Percentiles rank a stretch among this genome's conserved stretches.
Conservation (phyloP, 2,797 vertebrate genomes). For the Tapera naevia region DNA sequence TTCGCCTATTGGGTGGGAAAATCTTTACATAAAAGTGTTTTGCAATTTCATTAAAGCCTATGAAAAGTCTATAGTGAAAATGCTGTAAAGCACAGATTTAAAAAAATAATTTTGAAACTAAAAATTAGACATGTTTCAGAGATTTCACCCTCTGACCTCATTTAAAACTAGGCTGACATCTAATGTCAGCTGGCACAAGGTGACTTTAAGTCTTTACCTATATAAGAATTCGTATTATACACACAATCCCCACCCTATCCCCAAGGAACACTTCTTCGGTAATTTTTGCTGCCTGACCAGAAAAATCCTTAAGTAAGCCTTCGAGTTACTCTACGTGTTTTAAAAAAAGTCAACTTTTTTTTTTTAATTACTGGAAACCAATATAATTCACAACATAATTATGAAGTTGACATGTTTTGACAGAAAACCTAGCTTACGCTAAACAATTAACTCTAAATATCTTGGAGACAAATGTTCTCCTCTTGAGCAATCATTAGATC, state of each 20-base stretch:
- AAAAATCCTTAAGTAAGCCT: neutral
- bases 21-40: neutral
- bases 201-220: neutral
- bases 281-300: neutral
- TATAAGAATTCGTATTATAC: neutral
- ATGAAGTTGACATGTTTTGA: neutral
- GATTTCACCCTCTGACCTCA: neutral
- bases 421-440: neutral
- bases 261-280: neutral
- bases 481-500: neutral
- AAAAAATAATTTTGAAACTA: neutral
- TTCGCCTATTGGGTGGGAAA: neutral
- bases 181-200: neutral
- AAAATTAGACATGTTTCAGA: neutral
- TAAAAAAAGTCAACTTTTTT: neutral
- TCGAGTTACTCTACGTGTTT: neutral
- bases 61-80: neutral
- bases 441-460: neutral
- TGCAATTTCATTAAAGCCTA: neutral
- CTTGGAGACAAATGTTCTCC: neutral
- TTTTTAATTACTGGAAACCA: neutral
- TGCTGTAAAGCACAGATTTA: neutral
- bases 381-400: neutral
- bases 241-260: accelerated
- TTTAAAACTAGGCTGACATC: neutral